Base-by-base conservation (phyloP, 2,113 vertebrate genomes). In the Stigmatopora nigra region DNA sequence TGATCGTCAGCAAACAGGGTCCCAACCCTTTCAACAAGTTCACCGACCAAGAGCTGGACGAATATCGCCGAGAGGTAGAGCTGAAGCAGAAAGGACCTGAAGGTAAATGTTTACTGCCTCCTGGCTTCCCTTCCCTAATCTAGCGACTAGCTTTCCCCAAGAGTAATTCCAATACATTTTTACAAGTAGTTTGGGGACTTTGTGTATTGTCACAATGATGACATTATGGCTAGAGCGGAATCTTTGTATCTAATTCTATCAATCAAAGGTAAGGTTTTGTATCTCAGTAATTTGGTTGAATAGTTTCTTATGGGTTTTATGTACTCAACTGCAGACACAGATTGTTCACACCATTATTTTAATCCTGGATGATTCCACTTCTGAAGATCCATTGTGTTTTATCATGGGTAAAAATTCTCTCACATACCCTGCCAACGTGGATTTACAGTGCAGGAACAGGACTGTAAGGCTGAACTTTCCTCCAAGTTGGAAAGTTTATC, bases 21-120 rank as follows among this genome's bases (percentile, higher is more conserved):
- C 97, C 97, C 65, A 99, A 99, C 82, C 97, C 97, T 31, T 99
- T 99, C 92, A 97, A 90, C 78, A 93, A 95, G 52, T 90, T 95
- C 75, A 96, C 94, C 0, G 95, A 99, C 79, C 92, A 89, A 60
- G 97, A 98, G 69, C 89, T 99, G 87, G 97, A 98, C 19, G 96
- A 94, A 3, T 99, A 98, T 79, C 92, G 93, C 78, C 90, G 80
- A 65, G 97, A 97, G 85, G 94, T 99, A 84, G 96, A 93, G 84
- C 93, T 92, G 56, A 99, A 98, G 71, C 95, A 97, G 89, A 95
- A 88, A 86, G 93, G 91, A n/a, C 72, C 84, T 0, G 94, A 93
- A 91, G 97, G 96, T 97, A 86, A 84, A 69, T 16, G 0, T 2
- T 16, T 61, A 5, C 16, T 10, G 12, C 35, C 7, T 7, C 7